Evolutionary conservation across 2,797 vertebrate species (phyloP).

Genomic region (Rhyacichthys aspro): DNA sequence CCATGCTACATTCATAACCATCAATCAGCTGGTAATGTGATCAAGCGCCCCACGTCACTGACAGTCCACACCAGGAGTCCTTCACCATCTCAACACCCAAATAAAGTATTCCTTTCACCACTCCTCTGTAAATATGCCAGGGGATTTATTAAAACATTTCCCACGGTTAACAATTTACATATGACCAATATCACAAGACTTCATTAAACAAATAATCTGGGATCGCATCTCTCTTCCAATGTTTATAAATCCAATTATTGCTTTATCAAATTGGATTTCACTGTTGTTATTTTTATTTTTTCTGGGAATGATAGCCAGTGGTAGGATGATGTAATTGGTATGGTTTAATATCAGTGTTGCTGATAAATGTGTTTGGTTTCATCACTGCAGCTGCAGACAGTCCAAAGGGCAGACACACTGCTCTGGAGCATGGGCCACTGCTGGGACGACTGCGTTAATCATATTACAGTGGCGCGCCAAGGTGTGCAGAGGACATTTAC

Average conservation of each 20-base stretch:
- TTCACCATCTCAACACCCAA: constrained; percentile 52
- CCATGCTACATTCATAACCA: constrained; percentile 55
- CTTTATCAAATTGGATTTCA: constrained; percentile 80
- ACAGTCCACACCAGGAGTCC: constrained; percentile 47
- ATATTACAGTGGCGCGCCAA: constrained; percentile 72
- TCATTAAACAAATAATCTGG: constrained; percentile 79
- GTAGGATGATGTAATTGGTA: constrained; percentile 72
- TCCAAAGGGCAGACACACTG: constrained; percentile 70
- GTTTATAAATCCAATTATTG: constrained; percentile 81
- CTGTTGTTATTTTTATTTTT: constrained; percentile 76
- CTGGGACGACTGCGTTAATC: constrained; percentile 74
- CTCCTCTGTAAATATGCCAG: constrained; percentile 51
- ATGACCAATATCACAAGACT: constrained; percentile 75
- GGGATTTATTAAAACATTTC: constrained; percentile 70
- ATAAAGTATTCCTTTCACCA: constrained; percentile 64
- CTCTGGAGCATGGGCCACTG: constrained; percentile 67
- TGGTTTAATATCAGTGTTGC: constrained; percentile 72
- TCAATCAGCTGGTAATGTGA: constrained; percentile 73
- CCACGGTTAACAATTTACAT: constrained; percentile 78
- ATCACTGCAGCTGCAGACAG: constrained; percentile 68
- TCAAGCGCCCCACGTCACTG: constrained; percentile 59
- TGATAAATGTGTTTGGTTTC: constrained; percentile 81
- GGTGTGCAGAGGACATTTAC: constrained; percentile 77
- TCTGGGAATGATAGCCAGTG: constrained; percentile 58
- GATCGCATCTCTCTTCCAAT: constrained; percentile 77